Percentiles rank a stretch among this genome's conserved stretches.
These are phyloP conservation scores for Oryctolagus cuniculus DNA, from an alignment of 2,113 vertebrate species.

Conservation along the genomic window DNA sequence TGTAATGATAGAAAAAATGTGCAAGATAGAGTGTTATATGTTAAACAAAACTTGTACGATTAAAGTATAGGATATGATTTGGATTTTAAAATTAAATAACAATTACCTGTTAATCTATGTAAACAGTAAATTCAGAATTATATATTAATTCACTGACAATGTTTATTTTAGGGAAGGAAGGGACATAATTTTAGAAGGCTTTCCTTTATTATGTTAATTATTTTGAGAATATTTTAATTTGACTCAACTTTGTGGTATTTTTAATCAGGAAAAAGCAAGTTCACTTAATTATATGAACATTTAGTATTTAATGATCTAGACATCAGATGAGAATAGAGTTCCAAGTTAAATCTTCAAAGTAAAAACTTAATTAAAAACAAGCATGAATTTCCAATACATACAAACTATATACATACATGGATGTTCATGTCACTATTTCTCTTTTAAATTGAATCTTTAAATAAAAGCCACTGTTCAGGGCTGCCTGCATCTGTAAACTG, in stretches of 20 bases:
- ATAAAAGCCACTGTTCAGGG: neutral
- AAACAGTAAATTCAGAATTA: conserved; percentile 4
- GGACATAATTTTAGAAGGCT: conserved; percentile 40
- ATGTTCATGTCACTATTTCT: neutral
- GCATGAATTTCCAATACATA: neutral
- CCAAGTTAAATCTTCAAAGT: conserved; percentile 9
- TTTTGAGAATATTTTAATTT: conserved; percentile 38
- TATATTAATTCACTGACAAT: neutral
- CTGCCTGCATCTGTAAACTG: neutral
- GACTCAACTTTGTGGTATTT: conserved; percentile 36
- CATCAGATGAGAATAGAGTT: neutral
- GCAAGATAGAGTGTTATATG: neutral
- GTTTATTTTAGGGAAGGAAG: conserved; percentile 6
- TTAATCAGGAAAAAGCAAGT: conserved; percentile 37
- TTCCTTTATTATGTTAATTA: conserved; percentile 50
- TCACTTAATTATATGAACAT: conserved; percentile 27
- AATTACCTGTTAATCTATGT: neutral
- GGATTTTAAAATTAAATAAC: neutral
- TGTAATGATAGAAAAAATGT: neutral
- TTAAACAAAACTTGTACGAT: neutral
- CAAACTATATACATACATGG: neutral
- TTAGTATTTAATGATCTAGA: conserved; percentile 28
- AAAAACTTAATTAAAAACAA: conserved; percentile 59
- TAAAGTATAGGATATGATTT: neutral
- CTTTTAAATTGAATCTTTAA: conserved; percentile 13